Conservation (phyloP, 2,113 vertebrate genomes). For the Microtus pennsylvanicus region DNA sequence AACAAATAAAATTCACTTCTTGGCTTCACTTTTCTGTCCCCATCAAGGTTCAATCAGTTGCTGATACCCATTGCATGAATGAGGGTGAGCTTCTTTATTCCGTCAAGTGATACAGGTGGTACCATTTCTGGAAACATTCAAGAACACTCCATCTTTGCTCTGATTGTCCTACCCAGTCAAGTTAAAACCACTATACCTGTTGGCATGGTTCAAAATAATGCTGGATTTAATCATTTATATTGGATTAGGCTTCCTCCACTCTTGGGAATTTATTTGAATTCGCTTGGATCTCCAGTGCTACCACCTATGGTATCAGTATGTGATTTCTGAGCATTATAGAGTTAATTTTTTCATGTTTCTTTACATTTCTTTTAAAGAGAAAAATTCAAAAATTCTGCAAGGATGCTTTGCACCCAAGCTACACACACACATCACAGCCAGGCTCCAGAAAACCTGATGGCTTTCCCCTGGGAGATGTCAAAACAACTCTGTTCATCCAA, state of each 20-base stretch:
- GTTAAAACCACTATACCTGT: no score
- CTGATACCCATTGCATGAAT: no score
- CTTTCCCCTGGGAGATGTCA: not conserved
- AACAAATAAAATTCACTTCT: not conserved
- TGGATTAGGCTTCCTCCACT: not conserved
- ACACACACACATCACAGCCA: not conserved
- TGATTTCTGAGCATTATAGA: not conserved
- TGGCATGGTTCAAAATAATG: not conserved
- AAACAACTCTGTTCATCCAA: not conserved
- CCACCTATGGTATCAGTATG: not conserved
- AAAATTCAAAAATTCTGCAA: not conserved
- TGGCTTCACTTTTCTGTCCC: not conserved
- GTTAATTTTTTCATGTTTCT: not conserved
- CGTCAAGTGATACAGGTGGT: not conserved
- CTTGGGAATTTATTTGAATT: not conserved
- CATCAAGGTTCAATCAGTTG: not conserved
- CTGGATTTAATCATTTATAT: not conserved
- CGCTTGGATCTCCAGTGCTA: not conserved
- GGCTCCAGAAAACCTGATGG: not conserved
- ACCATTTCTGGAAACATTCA: not conserved
- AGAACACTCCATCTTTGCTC: not conserved
- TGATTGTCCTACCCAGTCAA: not conserved
- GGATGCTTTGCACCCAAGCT: not conserved
- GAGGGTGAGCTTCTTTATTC: no score
- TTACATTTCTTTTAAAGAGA: not conserved